These are phyloP conservation scores for Epinotia brunnichana DNA, from an alignment of 2,888 invertebrate genomes.

Conservation along the genomic window DNA sequence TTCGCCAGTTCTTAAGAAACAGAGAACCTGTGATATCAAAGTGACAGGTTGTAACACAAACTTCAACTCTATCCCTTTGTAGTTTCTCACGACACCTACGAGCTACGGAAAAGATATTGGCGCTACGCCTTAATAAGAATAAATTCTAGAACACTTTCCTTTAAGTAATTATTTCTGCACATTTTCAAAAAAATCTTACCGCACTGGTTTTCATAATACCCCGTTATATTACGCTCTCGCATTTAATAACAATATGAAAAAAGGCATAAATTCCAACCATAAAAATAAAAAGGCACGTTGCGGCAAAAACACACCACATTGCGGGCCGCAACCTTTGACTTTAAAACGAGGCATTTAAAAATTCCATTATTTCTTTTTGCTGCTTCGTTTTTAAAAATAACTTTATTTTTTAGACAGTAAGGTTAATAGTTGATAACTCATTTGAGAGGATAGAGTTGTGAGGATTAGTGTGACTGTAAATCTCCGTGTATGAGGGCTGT, in stretches of 20 bases:
- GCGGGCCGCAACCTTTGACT: constrained; percentile 27
- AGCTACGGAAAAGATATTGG: no score
- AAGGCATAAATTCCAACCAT: constrained; percentile 26
- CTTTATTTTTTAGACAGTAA: background rate
- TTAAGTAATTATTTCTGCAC: background rate
- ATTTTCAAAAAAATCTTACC: background rate
- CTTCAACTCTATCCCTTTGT: no score
- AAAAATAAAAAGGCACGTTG: constrained; percentile 27
- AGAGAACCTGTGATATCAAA: no score
- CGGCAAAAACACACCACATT: constrained; percentile 33
- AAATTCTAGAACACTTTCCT: no score
- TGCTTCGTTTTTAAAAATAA: background rate
- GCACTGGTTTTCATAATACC: constrained; percentile 10
- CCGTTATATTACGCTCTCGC: constrained; percentile 24
- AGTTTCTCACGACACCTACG: no score
- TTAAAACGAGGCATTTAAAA: constrained; percentile 32
- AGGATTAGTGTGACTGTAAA: constrained; percentile 26
- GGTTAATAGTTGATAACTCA: background rate
- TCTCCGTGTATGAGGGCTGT: constrained; percentile 26
- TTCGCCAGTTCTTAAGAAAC: no score
- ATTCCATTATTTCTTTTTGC: constrained; percentile 3
- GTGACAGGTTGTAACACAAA: no score
- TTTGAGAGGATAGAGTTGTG: background rate
- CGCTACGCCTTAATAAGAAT: no score
- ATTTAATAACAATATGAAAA: constrained; percentile 39